phyloP scores from a whole-genome alignment of 2,888 invertebrate genomes.

The Ganaspis brasiliensis region DNA sequence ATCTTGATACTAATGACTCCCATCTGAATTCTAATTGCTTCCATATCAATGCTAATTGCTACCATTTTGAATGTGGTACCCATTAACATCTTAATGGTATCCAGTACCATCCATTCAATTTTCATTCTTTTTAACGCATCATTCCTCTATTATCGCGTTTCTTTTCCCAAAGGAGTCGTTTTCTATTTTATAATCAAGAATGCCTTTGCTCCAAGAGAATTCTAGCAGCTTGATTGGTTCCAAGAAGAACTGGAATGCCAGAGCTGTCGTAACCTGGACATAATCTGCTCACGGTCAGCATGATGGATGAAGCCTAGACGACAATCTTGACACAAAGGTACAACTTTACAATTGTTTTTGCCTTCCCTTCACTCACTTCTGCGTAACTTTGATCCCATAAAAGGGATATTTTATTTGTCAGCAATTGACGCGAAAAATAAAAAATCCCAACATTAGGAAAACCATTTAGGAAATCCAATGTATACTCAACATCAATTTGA shows the following conservation, averaged over 20 bases:
- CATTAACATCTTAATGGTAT: too few species aligned
- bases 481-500: too few species aligned
- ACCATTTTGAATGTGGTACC: too few species aligned
- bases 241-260: slow-evolving; percentile 52
- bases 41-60: too few species aligned
- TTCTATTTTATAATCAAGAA: not conserved
- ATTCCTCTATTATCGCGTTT: slow-evolving; percentile 16
- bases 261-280: slow-evolving; percentile 45
- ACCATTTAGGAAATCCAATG: too few species aligned
- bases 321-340: slow-evolving; percentile 42
- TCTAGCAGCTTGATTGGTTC: slow-evolving; percentile 54
- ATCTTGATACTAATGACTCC: too few species aligned
- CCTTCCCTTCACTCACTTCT: not conserved
- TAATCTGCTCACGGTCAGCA: slow-evolving; percentile 48
- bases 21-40: too few species aligned
- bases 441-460: too few species aligned
- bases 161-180: slow-evolving; percentile 15
- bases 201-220: slow-evolving; percentile 47
- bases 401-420: too few species aligned
- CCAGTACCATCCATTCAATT: too few species aligned
- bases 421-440: too few species aligned
- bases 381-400: not conserved
- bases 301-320: slow-evolving; percentile 48
- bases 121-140: slow-evolving; percentile 8
- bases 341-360: slow-evolving; percentile 37